Conservation (phyloP, 2,113 vertebrate genomes). For the Vulpes vulpes region DNA sequence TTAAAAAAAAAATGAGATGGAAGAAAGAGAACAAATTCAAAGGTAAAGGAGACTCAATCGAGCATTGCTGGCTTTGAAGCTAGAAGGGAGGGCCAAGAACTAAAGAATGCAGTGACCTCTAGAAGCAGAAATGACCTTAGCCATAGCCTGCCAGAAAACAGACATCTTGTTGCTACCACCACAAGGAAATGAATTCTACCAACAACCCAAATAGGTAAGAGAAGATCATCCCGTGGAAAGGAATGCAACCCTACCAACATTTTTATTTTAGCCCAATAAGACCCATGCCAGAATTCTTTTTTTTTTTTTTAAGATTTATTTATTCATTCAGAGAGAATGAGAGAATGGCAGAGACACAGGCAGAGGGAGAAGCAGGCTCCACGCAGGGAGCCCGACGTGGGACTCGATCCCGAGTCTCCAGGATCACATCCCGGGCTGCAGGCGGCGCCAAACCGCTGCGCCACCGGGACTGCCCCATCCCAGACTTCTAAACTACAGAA, state of each 20-base stretch:
- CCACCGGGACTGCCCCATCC: not conserved
- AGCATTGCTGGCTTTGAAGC: not conserved
- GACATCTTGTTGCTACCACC: not conserved
- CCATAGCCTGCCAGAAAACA: not conserved
- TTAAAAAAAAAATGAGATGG: not conserved
- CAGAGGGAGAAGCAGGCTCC: too few relatives aligned
- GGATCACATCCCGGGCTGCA: too few relatives aligned
- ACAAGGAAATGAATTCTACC: not conserved
- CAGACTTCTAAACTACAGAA: not conserved
- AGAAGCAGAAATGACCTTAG: not conserved
- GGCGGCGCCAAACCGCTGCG: too few relatives aligned
- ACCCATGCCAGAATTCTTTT: not conserved
- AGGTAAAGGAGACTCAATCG: not conserved
- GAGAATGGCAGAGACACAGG: too few relatives aligned
- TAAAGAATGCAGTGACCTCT: not conserved
- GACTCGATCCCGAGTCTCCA: too few relatives aligned
- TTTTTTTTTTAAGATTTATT: too few relatives aligned
- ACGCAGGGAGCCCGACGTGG: too few relatives aligned
- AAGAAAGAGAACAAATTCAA: not conserved
- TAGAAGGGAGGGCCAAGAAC: not conserved
- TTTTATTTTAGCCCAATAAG: not conserved
- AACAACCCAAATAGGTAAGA: not conserved
- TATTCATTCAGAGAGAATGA: too few relatives aligned
- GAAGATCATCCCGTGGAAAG: not conserved
- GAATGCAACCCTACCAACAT: not conserved